Evolutionary conservation across 2,113 vertebrate genomes (phyloP).

Genomic region (Acinonyx jubatus): DNA sequence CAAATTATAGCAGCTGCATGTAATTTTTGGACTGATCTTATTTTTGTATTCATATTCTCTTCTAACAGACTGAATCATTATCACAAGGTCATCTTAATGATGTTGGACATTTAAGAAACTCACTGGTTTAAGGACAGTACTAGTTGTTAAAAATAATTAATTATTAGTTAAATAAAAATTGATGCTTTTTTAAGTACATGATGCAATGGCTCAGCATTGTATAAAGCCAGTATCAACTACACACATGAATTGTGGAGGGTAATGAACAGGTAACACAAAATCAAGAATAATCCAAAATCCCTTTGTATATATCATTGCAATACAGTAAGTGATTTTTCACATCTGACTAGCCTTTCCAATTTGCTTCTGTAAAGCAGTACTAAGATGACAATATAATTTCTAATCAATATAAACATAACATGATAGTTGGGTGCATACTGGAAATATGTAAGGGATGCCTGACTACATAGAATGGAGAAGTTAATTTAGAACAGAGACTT

Average conservation of each 20-base stretch:
- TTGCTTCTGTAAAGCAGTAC: not conserved
- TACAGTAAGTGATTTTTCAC: not conserved
- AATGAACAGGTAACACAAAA: not conserved
- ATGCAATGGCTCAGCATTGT: not conserved
- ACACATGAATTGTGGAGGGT: not conserved
- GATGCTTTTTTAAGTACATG: not conserved
- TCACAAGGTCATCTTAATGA: not conserved
- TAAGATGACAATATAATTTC: not conserved
- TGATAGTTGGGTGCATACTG: not conserved
- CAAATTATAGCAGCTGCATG: not conserved
- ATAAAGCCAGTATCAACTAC: not conserved
- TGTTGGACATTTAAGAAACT: not conserved
- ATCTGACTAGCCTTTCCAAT: not conserved
- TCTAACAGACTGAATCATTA: not conserved
- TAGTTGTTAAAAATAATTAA: conserved; percentile 8
- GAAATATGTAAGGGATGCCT: not conserved
- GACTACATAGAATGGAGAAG: not conserved
- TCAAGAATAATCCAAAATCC: not conserved
- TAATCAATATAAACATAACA: not conserved
- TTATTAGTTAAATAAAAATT: not conserved
- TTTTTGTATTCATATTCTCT: not conserved
- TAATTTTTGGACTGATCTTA: not conserved
- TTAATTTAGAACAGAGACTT: not conserved
- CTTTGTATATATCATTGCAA: not conserved
- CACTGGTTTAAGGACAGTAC: not conserved